Evolutionary conservation across 2,888 invertebrate species (phyloP).

Genomic region (Heliothis peltigera): DNA sequence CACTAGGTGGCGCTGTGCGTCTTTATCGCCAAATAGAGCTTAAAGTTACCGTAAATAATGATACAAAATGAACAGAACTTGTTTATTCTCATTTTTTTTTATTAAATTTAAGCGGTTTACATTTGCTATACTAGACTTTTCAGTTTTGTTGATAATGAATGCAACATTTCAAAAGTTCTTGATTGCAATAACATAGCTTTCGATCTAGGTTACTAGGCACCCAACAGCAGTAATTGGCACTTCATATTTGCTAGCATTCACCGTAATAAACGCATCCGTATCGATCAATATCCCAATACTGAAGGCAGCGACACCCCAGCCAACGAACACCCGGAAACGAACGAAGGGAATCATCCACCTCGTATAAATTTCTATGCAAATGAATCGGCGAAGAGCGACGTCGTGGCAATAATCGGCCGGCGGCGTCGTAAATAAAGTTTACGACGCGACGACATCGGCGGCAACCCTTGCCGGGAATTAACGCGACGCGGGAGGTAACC

Average conservation of each 20-base stretch:
- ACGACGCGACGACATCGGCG: constrained; percentile 79
- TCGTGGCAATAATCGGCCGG: constrained; percentile 81
- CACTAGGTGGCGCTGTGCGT: background rate
- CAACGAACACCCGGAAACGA: constrained; percentile 65
- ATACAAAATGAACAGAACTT: too few species aligned
- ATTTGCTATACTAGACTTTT: background rate
- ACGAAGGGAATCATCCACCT: constrained; percentile 71
- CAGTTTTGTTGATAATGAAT: background rate
- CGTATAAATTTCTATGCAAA: constrained; percentile 87
- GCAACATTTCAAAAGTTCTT: constrained; percentile 18
- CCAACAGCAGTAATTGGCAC: constrained; percentile 48
- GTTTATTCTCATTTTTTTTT: too few species aligned
- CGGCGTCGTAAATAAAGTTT: constrained; percentile 84
- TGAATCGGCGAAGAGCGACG: constrained; percentile 78
- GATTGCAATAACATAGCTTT: constrained; percentile 18
- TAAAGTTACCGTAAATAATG: background rate
- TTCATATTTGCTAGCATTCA: constrained; percentile 34
- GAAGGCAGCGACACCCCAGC: constrained; percentile 60
- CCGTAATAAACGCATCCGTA: constrained; percentile 42
- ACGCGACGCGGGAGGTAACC: constrained; percentile 79
- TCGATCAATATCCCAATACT: constrained; percentile 51
- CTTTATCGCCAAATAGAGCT: background rate
- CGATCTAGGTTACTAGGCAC: constrained; percentile 49
- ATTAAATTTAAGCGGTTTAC: background rate
- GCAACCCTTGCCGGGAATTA: constrained; percentile 77